Conservation (phyloP, 1,140 invertebrate genomes). For the Dreissena polymorpha region DNA sequence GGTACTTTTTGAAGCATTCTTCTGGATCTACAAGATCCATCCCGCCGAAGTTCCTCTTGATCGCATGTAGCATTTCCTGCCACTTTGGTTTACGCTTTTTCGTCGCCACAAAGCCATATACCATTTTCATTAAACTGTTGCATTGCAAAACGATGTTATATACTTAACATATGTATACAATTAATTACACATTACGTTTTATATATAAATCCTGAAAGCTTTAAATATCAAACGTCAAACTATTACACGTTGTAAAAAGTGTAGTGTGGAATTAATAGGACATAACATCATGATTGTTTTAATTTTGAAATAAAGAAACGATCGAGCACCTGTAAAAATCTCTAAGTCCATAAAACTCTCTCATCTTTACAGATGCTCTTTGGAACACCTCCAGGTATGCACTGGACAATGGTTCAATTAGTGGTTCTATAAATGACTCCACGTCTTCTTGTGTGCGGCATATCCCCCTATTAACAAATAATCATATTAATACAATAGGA, state of each 20-base stretch:
- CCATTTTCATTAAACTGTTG: constrained; percentile 74
- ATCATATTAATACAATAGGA: neutral
- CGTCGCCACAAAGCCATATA: constrained; percentile 65
- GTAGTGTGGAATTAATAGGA: no score
- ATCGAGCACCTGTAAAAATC: constrained; percentile 75
- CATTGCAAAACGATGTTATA: no score
- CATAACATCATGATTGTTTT: no score
- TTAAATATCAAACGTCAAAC: no score
- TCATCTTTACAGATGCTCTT: constrained; percentile 52
- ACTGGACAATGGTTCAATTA: constrained; percentile 64
- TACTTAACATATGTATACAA: no score
- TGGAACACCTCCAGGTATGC: constrained; percentile 71
- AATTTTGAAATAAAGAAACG: no score
- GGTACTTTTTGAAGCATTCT: constrained; percentile 58
- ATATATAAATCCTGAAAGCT: no score
- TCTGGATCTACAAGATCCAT: constrained; percentile 66
- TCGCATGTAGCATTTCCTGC: constrained; percentile 67
- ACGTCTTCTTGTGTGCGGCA: constrained; percentile 61
- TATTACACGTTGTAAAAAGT: no score
- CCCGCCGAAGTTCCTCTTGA: constrained; percentile 75
- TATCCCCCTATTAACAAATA: constrained; percentile 67
- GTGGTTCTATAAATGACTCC: constrained; percentile 53
- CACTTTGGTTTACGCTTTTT: constrained; percentile 56
- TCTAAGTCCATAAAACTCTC: constrained; percentile 78
- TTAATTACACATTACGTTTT: no score